Conservation (phyloP, 2,113 vertebrate genomes). For the Colius striatus region DNA sequence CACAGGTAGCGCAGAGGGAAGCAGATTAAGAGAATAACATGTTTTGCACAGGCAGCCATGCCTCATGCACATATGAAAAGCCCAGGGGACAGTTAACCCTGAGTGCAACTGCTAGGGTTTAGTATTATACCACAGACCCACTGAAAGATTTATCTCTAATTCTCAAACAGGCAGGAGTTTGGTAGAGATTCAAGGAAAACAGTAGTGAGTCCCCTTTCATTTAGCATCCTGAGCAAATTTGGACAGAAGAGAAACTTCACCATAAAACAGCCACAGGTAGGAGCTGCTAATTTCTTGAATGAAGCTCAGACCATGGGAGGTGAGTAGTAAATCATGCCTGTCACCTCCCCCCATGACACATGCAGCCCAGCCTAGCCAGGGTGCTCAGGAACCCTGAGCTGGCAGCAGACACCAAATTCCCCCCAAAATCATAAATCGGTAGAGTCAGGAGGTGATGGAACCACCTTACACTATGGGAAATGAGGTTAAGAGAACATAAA, state of each 20-base stretch:
- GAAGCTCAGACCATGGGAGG: neutral
- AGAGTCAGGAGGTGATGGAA: neutral
- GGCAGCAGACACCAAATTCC: neutral
- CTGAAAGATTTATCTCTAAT: constrained; percentile 1
- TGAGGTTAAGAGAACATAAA: neutral
- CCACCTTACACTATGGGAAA: neutral
- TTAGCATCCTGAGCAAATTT: neutral
- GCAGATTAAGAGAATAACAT: constrained; percentile 14
- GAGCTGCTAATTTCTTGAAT: neutral
- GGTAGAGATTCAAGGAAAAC: constrained; percentile 44
- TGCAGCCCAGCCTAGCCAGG: neutral
- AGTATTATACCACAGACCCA: neutral
- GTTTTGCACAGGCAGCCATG: neutral
- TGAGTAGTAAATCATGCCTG: neutral
- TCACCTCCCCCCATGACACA: fast-evolving
- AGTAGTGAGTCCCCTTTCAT: neutral
- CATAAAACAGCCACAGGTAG: neutral
- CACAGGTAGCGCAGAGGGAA: neutral
- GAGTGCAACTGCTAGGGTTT: constrained; percentile 1
- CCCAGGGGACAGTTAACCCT: neutral
- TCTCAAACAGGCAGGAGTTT: constrained; percentile 17
- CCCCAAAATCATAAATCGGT: no score
- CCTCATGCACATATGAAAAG: neutral
- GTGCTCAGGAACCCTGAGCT: neutral
- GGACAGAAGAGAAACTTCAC: neutral